Conservation (phyloP, 2,888 invertebrate genomes). For the Cyaniris semiargus region DNA sequence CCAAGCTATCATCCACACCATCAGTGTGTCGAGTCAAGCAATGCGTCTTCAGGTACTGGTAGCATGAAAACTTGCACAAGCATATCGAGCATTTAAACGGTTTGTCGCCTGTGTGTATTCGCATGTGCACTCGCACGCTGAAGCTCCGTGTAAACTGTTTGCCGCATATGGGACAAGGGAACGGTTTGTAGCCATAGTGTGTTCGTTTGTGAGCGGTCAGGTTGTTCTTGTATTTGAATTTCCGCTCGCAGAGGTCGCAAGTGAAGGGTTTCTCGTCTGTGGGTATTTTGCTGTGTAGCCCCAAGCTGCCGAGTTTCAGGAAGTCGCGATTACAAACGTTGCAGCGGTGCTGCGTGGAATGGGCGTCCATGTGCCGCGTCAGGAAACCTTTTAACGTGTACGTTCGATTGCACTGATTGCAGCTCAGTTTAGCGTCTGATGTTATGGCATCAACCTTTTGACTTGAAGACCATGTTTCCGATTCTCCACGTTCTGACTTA, state of each 20-base stretch:
- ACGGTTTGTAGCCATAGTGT: background rate
- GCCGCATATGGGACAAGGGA: background rate
- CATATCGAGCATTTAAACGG: slow-evolving; percentile 3
- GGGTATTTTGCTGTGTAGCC: background rate
- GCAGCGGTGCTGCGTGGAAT: background rate
- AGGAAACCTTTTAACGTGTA: background rate
- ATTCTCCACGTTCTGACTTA: background rate
- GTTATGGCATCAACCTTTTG: background rate
- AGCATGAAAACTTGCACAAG: background rate
- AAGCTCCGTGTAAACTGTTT: slow-evolving; percentile 6
- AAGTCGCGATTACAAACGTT: background rate
- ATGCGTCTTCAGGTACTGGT: background rate
- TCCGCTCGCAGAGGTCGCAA: slow-evolving; percentile 3
- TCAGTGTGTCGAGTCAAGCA: too few species aligned
- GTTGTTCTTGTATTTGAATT: background rate
- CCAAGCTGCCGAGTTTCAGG: background rate
- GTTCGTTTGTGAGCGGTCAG: background rate
- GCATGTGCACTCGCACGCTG: background rate
- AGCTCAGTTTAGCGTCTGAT: background rate
- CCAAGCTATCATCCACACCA: background rate
- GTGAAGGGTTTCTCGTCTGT: background rate
- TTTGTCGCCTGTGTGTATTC: background rate
- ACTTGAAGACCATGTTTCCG: background rate
- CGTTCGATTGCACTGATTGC: background rate
- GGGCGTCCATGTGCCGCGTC: background rate